Evolutionary conservation across 1,140 invertebrate genomes (phyloP), one percentile per base, ranked within the genome.

Genomic region (Pararge aegeria): DNA sequence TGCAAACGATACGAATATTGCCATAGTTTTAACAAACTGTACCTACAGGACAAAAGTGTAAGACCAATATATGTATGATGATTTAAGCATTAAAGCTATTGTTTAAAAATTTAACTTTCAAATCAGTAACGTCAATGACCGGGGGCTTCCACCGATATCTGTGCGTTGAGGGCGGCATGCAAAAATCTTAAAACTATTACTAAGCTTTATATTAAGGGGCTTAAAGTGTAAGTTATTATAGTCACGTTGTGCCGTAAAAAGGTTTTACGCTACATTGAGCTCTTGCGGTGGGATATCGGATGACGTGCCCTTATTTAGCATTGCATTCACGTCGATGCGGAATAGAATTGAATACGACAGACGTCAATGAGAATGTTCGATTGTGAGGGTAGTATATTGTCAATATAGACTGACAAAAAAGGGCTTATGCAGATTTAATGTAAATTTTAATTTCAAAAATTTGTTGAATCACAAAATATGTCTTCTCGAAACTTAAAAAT

Each of bases 221-320:
- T 61, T 61, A 61, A 54, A 54, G 30, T 54, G 38, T 49, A 48
- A 38, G 64, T 67, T 66, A 66, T 68, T 66, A 70, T 56, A 56
- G 53, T 57, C 51, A 50, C 55, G 38, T 46, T 24, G 44, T 55
- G 30, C 49, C 18, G 42, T 44, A 56, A 60, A 60, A 57, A 67
- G 55, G 58, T 64, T 74, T 74, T 70, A 67, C 66, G 60, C 66
- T 68, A 73, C 60, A 73, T 76, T 68, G 68, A 66, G 61, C 70
- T 55, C 40, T 58, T 55, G 74, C 64, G 61, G 66, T 73, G 64
- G 70, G 65, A 64, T 78, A 73, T 84, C 73, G 73, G 73, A 77
- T 81, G 79, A 80, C 81, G 76, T 77, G 82, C 66, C 75, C 78
- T 78, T 77, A 80, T 80, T 82, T 78, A 61, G 64, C 61, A 64